Evolutionary conservation across 2,113 vertebrate genomes (phyloP), one percentile per base, ranked within the genome.

Genomic region (Furnarius figulus): DNA sequence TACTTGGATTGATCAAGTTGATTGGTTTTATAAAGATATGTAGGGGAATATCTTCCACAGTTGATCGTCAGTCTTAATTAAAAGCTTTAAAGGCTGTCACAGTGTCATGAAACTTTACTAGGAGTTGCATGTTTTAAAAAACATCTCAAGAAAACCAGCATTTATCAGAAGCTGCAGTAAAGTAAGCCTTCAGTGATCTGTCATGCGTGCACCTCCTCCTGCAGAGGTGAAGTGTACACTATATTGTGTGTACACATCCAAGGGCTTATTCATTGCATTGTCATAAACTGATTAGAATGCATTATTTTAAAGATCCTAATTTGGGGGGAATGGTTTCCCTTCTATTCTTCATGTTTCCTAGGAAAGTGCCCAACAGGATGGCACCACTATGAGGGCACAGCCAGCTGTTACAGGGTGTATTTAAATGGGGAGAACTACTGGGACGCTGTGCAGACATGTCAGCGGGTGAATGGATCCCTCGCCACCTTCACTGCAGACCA

Each of bases 341-440:
- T 96, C 85, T 84, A 23, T 95, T 77, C 95, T 98, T 95, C 97
- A 98, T 98, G 98, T 98, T 98, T 98, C 91, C 98, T 98, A 99
- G 99, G 99, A 97, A 99, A 99, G 97, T 99, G 99, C 96, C 99
- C 99, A 25, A 99, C 98, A 42, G 99, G 99, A 10, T 99, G 99
- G 99, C 99, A 99, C 92, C 99, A 99, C 97, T 99, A 99, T 35
- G 99, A 99, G 97, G 99, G 99, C 97, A 99, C 99, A 1, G 99
- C 99, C 87, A 99, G 99, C 98, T 99, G 99, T 84, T 99, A 99
- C 91, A 98, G 98, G 82, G 99, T 99, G n/a, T 99, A 99, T 97
- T 97, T 99, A 96, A 98, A 97, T 8, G 99, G 98, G 3, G 99
- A 99, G 98, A 99, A 99, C 98, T 99, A 99, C 98, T 99, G 99